phyloP scores from a whole-genome alignment of 2,888 invertebrate species.

The Oxytorus armatus region DNA sequence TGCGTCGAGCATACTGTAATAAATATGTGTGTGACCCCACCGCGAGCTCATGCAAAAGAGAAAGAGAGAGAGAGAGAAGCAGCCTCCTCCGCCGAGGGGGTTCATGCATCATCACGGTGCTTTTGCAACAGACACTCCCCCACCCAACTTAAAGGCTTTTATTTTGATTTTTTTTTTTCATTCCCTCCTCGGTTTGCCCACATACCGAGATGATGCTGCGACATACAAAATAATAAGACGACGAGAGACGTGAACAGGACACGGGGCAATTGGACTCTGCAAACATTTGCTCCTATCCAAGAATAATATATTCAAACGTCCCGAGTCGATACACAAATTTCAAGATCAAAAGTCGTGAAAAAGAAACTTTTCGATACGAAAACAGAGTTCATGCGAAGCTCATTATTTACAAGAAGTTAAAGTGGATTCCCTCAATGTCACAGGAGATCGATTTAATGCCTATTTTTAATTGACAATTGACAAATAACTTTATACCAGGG shows the following conservation, averaged over 20 bases:
- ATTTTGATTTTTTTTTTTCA: too few species aligned
- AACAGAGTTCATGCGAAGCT: not conserved
- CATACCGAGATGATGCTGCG: conserved; percentile 12
- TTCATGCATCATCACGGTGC: conserved; percentile 50
- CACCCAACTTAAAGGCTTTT: conserved; percentile 48
- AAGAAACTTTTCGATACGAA: not conserved
- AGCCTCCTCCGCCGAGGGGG: conserved; percentile 47
- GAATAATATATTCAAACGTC: conserved; percentile 39
- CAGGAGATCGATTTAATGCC: too few species aligned
- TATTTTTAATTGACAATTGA: too few species aligned
- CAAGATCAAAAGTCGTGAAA: not conserved
- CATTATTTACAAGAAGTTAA: not conserved
- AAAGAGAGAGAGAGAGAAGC: conserved; percentile 41
- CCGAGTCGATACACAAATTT: not conserved
- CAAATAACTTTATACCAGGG: too few species aligned
- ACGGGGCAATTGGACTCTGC: conserved; percentile 31
- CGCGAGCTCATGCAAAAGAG: conserved; percentile 36
- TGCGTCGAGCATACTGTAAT: conserved; percentile 56
- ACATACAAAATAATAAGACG: conserved; percentile 12
- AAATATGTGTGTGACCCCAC: conserved; percentile 60
- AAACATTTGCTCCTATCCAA: conserved; percentile 42
- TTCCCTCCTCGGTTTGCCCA: conserved; percentile 51
- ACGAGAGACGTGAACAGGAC: conserved; percentile 23
- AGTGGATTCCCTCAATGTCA: too few species aligned
- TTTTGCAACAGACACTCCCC: conserved; percentile 19